Conservation (phyloP, 2,113 vertebrate species). For the Raja brachyura region DNA sequence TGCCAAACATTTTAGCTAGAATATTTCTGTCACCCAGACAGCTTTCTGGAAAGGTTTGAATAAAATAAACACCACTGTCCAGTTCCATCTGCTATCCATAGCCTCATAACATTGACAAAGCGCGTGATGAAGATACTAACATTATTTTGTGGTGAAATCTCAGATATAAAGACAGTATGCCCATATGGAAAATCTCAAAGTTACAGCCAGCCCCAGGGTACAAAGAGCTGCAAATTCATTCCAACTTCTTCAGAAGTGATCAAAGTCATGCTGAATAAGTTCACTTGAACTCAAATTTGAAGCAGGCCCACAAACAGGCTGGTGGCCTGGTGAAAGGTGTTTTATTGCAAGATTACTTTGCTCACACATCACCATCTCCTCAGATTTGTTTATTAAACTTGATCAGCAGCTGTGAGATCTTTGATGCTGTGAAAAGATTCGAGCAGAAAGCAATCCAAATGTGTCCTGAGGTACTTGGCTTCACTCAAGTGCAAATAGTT, state of each 20-base stretch:
- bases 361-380: conserved; percentile 4
- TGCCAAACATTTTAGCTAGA: background rate
- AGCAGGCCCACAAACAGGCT: background rate
- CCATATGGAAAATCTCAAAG: conserved; percentile 1
- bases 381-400: conserved; percentile 25
- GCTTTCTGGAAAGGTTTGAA: background rate
- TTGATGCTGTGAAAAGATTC: conserved; percentile 10
- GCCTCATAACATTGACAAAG: background rate
- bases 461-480: background rate
- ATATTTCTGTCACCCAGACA: background rate
- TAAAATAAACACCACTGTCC: background rate
- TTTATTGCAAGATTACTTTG: conserved; percentile 19
- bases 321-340: background rate
- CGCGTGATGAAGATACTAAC: background rate
- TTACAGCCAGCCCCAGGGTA: background rate
- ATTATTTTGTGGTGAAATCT: background rate
- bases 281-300: conserved; percentile 9
- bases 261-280: background rate
- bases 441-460: conserved; percentile 15
- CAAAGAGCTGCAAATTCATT: too few relatives aligned
- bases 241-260: background rate
- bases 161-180: background rate
- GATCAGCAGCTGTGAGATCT: background rate
- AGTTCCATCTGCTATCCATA: background rate
- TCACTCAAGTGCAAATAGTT: background rate